Percentiles rank a stretch among this genome's conserved stretches.
Conservation (phyloP, 2,888 invertebrate genomes). For the Drosophila merina region DNA sequence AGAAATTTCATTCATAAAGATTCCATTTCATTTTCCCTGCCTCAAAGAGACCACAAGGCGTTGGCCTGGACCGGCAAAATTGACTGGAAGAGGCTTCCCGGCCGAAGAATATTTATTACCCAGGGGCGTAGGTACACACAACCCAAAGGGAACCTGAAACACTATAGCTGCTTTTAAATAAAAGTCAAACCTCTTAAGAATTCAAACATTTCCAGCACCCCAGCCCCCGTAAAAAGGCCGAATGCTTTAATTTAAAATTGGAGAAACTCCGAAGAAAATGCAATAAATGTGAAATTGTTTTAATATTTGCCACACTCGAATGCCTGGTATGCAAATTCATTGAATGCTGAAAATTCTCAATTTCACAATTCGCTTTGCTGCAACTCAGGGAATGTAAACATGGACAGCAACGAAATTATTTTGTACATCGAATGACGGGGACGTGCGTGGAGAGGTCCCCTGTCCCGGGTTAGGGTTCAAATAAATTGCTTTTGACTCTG, state of each 20-base stretch:
- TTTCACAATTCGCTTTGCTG: slow-evolving; percentile 39
- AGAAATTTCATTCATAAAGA: slow-evolving; percentile 73
- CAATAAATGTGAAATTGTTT: slow-evolving; percentile 42
- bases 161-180: not conserved
- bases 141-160: not conserved
- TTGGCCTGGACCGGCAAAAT: slow-evolving; percentile 33
- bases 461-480: slow-evolving; percentile 64
- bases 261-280: slow-evolving; percentile 27
- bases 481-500: slow-evolving; percentile 63
- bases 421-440: slow-evolving; percentile 26
- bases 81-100: slow-evolving; percentile 15
- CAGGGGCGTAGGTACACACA: slow-evolving; percentile 28
- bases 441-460: slow-evolving; percentile 28
- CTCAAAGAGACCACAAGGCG: slow-evolving; percentile 56
- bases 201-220: not conserved
- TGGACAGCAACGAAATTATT: slow-evolving; percentile 31
- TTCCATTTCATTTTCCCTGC: slow-evolving; percentile 53
- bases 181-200: not conserved
- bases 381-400: slow-evolving; percentile 23
- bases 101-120: slow-evolving; percentile 25
- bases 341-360: slow-evolving; percentile 35
- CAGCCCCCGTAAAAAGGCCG: slow-evolving; percentile 4
- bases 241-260: slow-evolving; percentile 23
- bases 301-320: slow-evolving; percentile 47
- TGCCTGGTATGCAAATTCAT: slow-evolving; percentile 45